phyloP scores from a whole-genome alignment of 2,113 vertebrate species.

The Eurystomus gularis region DNA sequence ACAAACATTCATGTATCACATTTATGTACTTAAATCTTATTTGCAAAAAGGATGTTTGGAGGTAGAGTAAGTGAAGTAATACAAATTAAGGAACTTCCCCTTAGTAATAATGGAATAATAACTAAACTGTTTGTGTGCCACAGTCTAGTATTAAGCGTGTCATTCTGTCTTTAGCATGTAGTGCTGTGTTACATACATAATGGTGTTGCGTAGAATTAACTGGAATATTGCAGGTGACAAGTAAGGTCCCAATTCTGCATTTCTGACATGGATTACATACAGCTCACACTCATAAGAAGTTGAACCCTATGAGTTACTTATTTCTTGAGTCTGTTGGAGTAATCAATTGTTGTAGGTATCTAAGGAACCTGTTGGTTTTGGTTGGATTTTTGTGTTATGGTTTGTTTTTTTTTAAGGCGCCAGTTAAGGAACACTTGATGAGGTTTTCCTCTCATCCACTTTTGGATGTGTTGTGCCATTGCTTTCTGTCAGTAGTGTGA shows the following conservation, averaged over 20 bases:
- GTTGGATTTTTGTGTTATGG: not conserved
- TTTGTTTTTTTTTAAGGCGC: not conserved
- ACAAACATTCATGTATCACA: no score
- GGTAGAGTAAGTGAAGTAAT: not conserved
- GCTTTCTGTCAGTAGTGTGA: not conserved
- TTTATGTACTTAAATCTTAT: not conserved
- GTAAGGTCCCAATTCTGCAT: not conserved
- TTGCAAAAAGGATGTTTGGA: not conserved
- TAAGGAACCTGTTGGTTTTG: not conserved
- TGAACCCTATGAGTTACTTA: not conserved
- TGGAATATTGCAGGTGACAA: not conserved
- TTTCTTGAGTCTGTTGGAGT: not conserved
- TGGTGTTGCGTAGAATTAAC: not conserved
- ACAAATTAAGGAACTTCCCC: not conserved
- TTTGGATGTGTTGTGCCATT: not conserved
- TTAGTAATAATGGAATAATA: not conserved
- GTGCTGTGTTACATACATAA: fast-evolving
- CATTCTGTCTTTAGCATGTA: not conserved
- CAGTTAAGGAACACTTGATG: not conserved
- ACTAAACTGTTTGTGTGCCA: not conserved
- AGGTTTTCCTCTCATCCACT: not conserved
- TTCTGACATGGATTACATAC: not conserved
- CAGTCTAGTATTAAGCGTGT: not conserved
- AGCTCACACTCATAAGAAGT: not conserved
- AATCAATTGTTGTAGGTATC: fast-evolving